These are phyloP conservation scores for Oligia fasciuncula DNA, from an alignment of 2,888 invertebrate genomes.

Conservation along the genomic window DNA sequence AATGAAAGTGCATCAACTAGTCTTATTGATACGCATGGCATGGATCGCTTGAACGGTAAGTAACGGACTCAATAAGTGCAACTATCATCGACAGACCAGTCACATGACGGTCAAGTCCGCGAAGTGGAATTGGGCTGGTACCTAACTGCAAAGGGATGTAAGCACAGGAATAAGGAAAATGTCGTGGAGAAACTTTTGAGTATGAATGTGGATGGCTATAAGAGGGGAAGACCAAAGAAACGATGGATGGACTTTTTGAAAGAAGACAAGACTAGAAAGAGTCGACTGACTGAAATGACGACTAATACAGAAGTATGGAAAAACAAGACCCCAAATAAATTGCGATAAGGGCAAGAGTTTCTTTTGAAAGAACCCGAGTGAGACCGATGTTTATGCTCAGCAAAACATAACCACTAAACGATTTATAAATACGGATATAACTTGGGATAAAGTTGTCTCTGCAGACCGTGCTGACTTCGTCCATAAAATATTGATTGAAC, in stretches of 20 bases:
- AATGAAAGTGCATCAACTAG: conserved; percentile 28
- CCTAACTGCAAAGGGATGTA: not conserved
- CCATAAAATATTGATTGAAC: not conserved
- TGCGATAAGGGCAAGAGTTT: not conserved
- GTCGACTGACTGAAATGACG: not conserved
- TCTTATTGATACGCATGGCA: conserved; percentile 21
- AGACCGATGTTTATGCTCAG: not conserved
- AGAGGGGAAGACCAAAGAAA: not conserved
- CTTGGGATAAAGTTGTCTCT: not conserved
- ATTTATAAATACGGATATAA: not conserved
- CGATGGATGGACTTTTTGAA: not conserved
- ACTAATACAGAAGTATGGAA: not conserved
- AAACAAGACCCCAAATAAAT: not conserved
- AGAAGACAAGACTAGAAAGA: not conserved
- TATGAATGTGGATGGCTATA: not conserved
- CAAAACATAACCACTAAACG: conserved; percentile 2
- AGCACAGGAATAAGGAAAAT: not conserved
- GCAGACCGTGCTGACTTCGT: not conserved
- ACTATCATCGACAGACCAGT: conserved; percentile 7
- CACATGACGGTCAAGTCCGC: conserved; percentile 10
- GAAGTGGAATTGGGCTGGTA: not conserved
- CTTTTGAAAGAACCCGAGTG: not conserved
- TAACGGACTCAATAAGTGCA: conserved; percentile 12
- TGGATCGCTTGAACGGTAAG: not conserved
- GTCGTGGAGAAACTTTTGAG: not conserved